Conservation (phyloP, 1,140 invertebrate species). For the Melitaea cinxia region DNA sequence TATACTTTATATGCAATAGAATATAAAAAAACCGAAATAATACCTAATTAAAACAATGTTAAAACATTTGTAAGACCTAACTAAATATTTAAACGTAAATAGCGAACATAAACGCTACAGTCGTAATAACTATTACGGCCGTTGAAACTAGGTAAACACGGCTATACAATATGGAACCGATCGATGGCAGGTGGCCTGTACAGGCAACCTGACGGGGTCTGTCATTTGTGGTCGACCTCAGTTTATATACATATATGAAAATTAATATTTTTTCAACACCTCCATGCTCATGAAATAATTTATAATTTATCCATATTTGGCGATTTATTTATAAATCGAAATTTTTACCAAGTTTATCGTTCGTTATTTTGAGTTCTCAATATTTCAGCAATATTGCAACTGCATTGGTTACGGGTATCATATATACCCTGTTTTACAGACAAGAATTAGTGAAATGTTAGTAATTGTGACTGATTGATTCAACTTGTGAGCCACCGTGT, state of each 20-base stretch:
- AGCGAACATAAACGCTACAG: background rate
- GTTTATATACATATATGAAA: background rate
- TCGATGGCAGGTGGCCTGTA: constrained; percentile 13
- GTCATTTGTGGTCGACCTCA: constrained; percentile 14
- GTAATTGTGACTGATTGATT: too few relatives aligned
- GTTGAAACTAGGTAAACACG: constrained; percentile 3
- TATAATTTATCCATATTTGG: too few relatives aligned
- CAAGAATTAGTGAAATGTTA: too few relatives aligned
- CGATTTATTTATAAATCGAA: too few relatives aligned
- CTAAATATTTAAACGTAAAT: background rate
- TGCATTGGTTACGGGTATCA: too few relatives aligned
- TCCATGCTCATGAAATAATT: background rate
- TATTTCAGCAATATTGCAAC: too few relatives aligned
- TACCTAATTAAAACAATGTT: background rate
- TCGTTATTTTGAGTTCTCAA: too few relatives aligned
- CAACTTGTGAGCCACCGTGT: too few relatives aligned
- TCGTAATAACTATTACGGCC: constrained; percentile 7
- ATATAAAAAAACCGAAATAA: too few relatives aligned
- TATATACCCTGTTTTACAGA: too few relatives aligned
- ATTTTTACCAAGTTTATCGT: too few relatives aligned
- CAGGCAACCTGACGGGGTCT: background rate
- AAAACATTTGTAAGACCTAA: background rate
- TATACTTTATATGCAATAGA: too few relatives aligned
- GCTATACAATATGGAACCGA: constrained; percentile 3
- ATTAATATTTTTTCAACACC: background rate